Percentiles rank a stretch among this genome's conserved stretches.
Evolutionary conservation across 2,113 vertebrate genomes (phyloP).

Genomic region (Atherinomorus stipes): DNA sequence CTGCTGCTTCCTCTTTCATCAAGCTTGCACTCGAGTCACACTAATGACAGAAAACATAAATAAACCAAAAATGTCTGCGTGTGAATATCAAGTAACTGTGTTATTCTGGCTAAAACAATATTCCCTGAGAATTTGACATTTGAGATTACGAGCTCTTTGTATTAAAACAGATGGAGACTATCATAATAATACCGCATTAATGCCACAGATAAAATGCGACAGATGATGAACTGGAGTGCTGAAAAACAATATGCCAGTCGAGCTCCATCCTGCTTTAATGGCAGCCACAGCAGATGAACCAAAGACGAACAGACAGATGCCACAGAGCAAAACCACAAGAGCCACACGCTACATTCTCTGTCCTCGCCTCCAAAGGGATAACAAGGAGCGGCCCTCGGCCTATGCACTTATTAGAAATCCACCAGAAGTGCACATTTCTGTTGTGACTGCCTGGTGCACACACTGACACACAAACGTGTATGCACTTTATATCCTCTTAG

Average conservation of each 20-base stretch:
- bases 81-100: not conserved
- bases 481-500: conserved; percentile 54
- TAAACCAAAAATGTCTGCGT: conserved; percentile 10
- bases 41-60: not conserved
- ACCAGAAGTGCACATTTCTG: conserved; percentile 32
- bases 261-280: conserved; percentile 27
- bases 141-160: conserved; percentile 9
- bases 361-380: conserved; percentile 24
- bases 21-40: conserved; percentile 10
- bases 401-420: conserved; percentile 22
- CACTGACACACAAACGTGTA: conserved; percentile 4
- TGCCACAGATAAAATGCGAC: conserved; percentile 25
- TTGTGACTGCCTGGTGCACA: conserved; percentile 24
- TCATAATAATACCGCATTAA: conserved; percentile 36
- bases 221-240: conserved; percentile 43
- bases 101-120: conserved; percentile 10
- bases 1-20: conserved; percentile 6
- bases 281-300: conserved; percentile 25
- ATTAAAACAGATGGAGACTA: conserved; percentile 45
- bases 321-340: conserved; percentile 23
- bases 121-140: conserved; percentile 28
- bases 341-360: conserved; percentile 10
- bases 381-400: conserved; percentile 7
- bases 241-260: conserved; percentile 28
- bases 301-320: conserved; percentile 37